Base-by-base conservation (phyloP, 2,797 vertebrate species). In the Manis pentadactyla region DNA sequence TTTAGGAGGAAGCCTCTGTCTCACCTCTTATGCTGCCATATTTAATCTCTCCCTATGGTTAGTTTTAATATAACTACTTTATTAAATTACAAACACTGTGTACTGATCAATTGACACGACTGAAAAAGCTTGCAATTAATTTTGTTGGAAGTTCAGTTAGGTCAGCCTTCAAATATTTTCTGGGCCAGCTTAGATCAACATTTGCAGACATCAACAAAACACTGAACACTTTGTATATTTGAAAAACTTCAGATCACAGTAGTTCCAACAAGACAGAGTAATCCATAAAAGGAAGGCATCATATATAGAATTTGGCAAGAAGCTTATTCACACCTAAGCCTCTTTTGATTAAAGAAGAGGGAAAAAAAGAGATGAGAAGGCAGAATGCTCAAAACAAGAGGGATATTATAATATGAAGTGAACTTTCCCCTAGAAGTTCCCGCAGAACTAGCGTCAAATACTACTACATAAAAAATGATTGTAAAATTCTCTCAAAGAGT, bases 401-500 rank as follows among this genome's bases (percentile, higher is more conserved):
- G 23, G 21, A 84, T 85, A 88, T 42, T 8, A 87, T 4, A 55
- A 78, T 31, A 87, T 27, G 87, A 71, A 89, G 46, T 90, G n/a
- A 93, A 77, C 37, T 61, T 78, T 81, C 19, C 27, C 68, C 49
- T 73, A 29, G 27, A 71, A 78, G 49, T 74, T 83, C 17, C 71
- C 53, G 81, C 29, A 82, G n/a, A 78, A 95, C 49, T 89, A 53
- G 42, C 51, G 51, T 78, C 74, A 92, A 82, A 66, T 61, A 61
- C 53, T 85, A 88, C 39, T 79, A 68, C 53, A 82, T 42, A 63
- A 9, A 88, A 53, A 91, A 86, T 71, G 61, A 63, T n/a, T 63
- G 51, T 95, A 63, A 93, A 97, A 90, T 87, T 79, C 59, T 71
- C 71, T 64, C 18, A 71, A 82, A 84, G 42, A 63, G 69, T 71